Evolutionary conservation across 92 coral and sea anemone genomes (phyloP).

Genomic region (Zoanthus gigantus): DNA sequence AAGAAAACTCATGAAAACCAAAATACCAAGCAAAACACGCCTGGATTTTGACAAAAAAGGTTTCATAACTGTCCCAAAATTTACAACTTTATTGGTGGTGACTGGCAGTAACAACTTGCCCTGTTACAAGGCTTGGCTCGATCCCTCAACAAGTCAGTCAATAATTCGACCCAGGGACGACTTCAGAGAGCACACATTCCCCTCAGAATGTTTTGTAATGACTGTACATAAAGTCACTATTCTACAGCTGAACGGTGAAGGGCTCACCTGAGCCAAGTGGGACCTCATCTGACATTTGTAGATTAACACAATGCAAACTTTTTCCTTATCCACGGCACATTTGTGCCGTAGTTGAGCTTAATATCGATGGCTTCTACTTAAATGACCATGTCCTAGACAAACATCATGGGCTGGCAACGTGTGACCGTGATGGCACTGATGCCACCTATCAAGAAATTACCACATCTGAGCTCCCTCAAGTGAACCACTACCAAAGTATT

Average conservation of each 20-base stretch:
- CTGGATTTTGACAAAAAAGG: no score
- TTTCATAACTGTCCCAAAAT: no score
- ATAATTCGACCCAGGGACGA: not conserved
- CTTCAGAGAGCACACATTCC: not conserved
- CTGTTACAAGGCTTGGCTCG: no score
- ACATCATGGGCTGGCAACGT: not conserved
- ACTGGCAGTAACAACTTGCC: no score
- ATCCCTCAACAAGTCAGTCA: not conserved
- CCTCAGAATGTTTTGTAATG: not conserved
- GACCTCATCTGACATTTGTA: not conserved
- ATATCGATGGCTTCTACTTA: not conserved
- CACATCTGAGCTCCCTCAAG: not conserved
- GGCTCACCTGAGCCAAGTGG: not conserved
- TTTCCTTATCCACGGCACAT: conserved; percentile 6
- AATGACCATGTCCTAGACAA: not conserved
- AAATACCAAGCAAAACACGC: no score
- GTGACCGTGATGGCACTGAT: not conserved
- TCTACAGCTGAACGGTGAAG: not conserved
- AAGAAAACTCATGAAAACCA: no score
- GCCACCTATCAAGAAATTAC: not conserved
- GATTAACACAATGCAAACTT: conserved; percentile 15
- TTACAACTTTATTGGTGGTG: no score
- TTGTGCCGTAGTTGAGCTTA: not conserved
- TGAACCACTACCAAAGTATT: not conserved
- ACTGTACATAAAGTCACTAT: not conserved